These are phyloP conservation scores for Coremacera marginata DNA, from an alignment of 2,888 invertebrate genomes.

Conservation along the genomic window DNA sequence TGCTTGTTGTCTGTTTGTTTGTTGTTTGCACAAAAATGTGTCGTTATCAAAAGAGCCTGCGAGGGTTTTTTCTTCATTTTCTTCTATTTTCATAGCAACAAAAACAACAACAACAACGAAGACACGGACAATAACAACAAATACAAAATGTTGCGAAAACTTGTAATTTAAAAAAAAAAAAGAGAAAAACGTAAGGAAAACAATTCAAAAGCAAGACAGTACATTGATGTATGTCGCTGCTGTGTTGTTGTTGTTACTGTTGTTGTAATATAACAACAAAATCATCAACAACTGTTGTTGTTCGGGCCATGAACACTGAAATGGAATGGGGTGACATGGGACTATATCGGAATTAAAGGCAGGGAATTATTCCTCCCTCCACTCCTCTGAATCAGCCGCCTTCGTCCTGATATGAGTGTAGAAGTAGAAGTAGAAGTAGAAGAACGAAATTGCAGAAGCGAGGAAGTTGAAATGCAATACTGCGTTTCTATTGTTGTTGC, in stretches of 20 bases:
- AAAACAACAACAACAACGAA: background rate
- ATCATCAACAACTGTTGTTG: background rate
- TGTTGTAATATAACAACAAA: constrained; percentile 38
- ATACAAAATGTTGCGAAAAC: constrained; percentile 26
- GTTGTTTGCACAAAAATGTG: constrained; percentile 38
- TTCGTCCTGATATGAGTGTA: background rate
- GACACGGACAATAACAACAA: background rate
- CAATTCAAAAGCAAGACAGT: background rate
- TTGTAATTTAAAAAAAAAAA: constrained; percentile 25
- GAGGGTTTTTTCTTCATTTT: constrained; percentile 43
- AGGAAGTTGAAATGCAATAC: constrained; percentile 43
- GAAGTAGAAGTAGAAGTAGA: background rate
- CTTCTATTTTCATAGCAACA: background rate
- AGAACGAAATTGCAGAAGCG: constrained; percentile 40
- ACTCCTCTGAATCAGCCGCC: background rate
- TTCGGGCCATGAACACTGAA: too few species aligned
- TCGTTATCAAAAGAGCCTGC: constrained; percentile 46
- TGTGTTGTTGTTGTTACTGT: constrained; percentile 26
- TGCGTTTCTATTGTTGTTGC: constrained; percentile 33
- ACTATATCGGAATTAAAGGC: background rate
- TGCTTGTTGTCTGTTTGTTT: constrained; percentile 26
- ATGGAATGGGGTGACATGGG: background rate
- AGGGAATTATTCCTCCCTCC: background rate
- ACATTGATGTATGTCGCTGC: background rate
- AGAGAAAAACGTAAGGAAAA: constrained; percentile 1